These are phyloP conservation scores for Fukomys damarensis DNA, from an alignment of 2,113 vertebrate species.

Conservation along the genomic window DNA sequence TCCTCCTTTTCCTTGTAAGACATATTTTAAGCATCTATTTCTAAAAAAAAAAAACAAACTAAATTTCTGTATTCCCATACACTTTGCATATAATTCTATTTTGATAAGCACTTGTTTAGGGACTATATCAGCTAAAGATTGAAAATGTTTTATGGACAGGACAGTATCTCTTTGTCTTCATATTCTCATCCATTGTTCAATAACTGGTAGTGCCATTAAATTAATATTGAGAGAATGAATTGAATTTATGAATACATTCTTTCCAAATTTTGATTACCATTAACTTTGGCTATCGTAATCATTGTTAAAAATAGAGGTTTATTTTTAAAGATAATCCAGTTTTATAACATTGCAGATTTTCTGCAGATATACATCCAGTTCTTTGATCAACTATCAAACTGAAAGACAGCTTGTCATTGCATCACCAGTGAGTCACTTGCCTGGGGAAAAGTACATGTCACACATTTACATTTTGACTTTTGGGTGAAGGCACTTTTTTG, in stretches of 20 bases:
- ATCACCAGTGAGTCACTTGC: slow-evolving; percentile 51
- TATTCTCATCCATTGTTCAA: not conserved
- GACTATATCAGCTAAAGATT: not conserved
- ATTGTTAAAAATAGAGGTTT: slow-evolving; percentile 29
- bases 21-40: slow-evolving; percentile 5
- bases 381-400: slow-evolving; percentile 39
- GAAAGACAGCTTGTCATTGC: slow-evolving; percentile 19
- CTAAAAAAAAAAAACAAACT: not conserved
- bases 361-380: slow-evolving; percentile 24
- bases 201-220: not conserved
- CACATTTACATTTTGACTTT: slow-evolving; percentile 58
- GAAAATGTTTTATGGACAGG: not conserved
- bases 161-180: not conserved
- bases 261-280: slow-evolving; percentile 42
- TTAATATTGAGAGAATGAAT: not conserved
- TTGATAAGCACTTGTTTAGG: not conserved
- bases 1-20: not conserved
- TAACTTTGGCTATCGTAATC: not conserved
- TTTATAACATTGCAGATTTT: slow-evolving; percentile 6
- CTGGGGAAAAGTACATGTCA: not conserved
- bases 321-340: slow-evolving; percentile 52
- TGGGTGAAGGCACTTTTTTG: slow-evolving; percentile 1
- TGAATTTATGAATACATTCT: not conserved
- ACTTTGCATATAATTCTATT: slow-evolving; percentile 1
- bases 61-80: not conserved